Conservation (phyloP, 1,140 invertebrate species). For the Orius insidiosus region DNA sequence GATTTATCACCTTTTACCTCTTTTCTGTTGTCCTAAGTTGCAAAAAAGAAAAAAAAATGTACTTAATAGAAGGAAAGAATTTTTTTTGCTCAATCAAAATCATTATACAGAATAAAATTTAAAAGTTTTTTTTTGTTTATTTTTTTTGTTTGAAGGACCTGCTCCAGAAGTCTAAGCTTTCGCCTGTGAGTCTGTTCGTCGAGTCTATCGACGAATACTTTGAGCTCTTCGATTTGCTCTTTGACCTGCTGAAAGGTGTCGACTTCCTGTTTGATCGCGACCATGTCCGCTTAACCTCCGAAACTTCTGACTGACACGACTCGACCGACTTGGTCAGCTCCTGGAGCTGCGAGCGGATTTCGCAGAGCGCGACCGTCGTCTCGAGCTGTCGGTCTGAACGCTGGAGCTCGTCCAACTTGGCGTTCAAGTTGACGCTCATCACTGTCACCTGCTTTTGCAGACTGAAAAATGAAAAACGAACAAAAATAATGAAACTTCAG, state of each 20-base stretch:
- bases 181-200: constrained; percentile 74
- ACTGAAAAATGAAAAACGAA: constrained; percentile 31
- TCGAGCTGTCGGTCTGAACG: constrained; percentile 57
- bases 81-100: too few relatives aligned
- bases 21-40: too few relatives aligned
- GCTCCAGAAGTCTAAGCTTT: constrained; percentile 70
- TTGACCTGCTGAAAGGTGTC: constrained; percentile 84
- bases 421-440: constrained; percentile 86
- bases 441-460: constrained; percentile 89
- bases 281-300: constrained; percentile 79
- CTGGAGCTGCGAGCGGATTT: constrained; percentile 76
- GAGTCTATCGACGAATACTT: constrained; percentile 74
- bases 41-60: too few relatives aligned
- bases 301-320: constrained; percentile 69
- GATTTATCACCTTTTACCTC: too few relatives aligned
- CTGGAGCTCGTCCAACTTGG: constrained; percentile 79
- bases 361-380: constrained; percentile 74
- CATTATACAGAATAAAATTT: too few relatives aligned
- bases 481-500: too few relatives aligned
- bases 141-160: constrained; percentile 38
- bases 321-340: constrained; percentile 84
- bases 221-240: constrained; percentile 80
- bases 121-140: too few relatives aligned
- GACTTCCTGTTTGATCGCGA: constrained; percentile 80
- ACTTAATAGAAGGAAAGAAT: too few relatives aligned